Conservation (phyloP, 2,888 invertebrate genomes). For the Hofmannophila pseudospretella region DNA sequence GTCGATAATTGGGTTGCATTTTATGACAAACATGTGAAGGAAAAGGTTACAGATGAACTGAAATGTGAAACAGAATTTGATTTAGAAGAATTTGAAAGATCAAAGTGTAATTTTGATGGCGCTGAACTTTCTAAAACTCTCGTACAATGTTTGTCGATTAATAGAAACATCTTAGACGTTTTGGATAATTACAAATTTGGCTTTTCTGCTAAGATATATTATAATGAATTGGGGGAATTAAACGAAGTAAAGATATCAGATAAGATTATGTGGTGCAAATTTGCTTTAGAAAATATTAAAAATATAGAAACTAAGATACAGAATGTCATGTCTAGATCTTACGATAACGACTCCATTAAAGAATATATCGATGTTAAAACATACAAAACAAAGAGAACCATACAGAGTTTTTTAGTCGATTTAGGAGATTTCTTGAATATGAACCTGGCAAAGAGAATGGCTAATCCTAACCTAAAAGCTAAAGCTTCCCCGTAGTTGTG, state of each 20-base stretch:
- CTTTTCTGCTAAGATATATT: background rate
- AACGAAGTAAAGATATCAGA: constrained; percentile 20
- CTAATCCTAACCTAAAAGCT: too few relatives aligned
- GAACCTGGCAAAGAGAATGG: background rate
- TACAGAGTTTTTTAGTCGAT: constrained; percentile 16
- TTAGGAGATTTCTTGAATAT: constrained; percentile 18
- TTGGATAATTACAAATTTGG: background rate
- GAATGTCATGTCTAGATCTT: constrained; percentile 25
- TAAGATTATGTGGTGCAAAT: constrained; percentile 17
- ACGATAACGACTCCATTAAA: constrained; percentile 22
- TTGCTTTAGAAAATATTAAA: constrained; percentile 18
- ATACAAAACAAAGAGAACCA: constrained; percentile 15
- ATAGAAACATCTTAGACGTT: background rate
- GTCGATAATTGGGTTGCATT: constrained; percentile 19
- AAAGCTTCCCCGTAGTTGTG: too few relatives aligned
- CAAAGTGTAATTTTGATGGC: constrained; percentile 33
- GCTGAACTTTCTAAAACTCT: constrained; percentile 22
- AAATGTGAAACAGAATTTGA: constrained; percentile 20
- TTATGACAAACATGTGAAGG: constrained; percentile 23
- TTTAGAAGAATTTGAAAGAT: constrained; percentile 19
- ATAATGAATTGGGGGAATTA: constrained; percentile 19
- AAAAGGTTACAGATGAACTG: constrained; percentile 22
- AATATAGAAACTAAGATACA: constrained; percentile 20
- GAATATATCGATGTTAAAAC: constrained; percentile 36
- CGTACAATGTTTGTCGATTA: background rate